Evolutionary conservation across 2,888 invertebrate genomes (phyloP).

Genomic region (Stenodera caucasica): DNA sequence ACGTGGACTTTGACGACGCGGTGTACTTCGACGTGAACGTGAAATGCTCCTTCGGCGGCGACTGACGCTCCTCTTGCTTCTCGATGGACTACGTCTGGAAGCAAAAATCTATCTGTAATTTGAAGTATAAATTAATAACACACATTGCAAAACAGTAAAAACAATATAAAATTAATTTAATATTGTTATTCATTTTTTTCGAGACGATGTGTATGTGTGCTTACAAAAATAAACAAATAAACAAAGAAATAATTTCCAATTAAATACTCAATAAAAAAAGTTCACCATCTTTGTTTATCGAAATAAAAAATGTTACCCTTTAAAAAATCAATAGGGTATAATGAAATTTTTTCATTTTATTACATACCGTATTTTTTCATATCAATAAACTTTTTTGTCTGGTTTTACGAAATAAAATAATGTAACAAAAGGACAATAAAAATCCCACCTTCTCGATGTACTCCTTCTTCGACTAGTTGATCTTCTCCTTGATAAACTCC

Average conservation of each 20-base stretch:
- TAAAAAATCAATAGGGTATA: too few relatives aligned
- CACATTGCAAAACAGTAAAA: slow-evolving; percentile 18
- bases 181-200: too few relatives aligned
- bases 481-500: slow-evolving; percentile 50
- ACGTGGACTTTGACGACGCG: slow-evolving; percentile 47
- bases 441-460: slow-evolving; percentile 48
- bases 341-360: slow-evolving; percentile 11
- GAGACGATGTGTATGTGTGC: too few relatives aligned
- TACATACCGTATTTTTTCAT: slow-evolving; percentile 14
- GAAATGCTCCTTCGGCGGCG: slow-evolving; percentile 48
- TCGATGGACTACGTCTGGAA: slow-evolving; percentile 51
- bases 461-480: slow-evolving; percentile 52
- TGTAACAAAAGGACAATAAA: neutral
- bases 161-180: slow-evolving; percentile 12
- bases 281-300: neutral
- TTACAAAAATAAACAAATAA: neutral
- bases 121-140: slow-evolving; percentile 38
- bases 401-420: slow-evolving; percentile 9
- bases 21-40: slow-evolving; percentile 37
- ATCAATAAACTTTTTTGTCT: slow-evolving; percentile 4
- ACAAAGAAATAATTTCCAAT: neutral
- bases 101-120: slow-evolving; percentile 43
- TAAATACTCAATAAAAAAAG: too few relatives aligned
- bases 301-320: too few relatives aligned
- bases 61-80: slow-evolving; percentile 48